Conservation (phyloP, 2,797 vertebrate species). For the Danionella dracula region DNA sequence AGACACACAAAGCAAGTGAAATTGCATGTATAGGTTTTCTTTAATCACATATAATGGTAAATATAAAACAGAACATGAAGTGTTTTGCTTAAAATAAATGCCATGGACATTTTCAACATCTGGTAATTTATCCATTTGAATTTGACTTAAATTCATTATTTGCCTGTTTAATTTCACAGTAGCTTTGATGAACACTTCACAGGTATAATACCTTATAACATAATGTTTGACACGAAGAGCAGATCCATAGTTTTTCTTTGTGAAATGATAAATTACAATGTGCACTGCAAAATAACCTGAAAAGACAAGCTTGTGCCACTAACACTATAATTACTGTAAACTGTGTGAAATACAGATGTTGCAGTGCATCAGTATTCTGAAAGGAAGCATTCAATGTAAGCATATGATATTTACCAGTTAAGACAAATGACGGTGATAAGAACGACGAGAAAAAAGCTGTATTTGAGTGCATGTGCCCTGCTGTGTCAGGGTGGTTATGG, state of each 20-base stretch:
- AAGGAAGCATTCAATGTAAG: not conserved
- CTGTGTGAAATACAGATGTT: not conserved
- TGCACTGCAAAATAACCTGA: not conserved
- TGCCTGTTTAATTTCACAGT: not conserved
- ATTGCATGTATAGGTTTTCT: no score
- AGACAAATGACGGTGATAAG: not conserved
- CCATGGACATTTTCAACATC: no score
- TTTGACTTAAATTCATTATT: no score
- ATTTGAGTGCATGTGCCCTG: conserved; percentile 6
- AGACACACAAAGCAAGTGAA: no score
- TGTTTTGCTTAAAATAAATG: no score
- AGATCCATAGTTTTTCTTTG: not conserved
- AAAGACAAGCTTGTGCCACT: not conserved
- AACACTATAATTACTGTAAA: conserved; percentile 19
- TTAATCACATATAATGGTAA: no score
- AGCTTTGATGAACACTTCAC: not conserved
- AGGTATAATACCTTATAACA: not conserved
- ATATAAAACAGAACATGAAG: no score
- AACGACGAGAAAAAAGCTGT: not conserved
- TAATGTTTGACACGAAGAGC: not conserved
- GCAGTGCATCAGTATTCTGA: not conserved
- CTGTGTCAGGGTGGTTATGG: conserved; percentile 13
- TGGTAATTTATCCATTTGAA: no score
- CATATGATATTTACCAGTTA: not conserved
- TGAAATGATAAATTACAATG: conserved; percentile 8